Evolutionary conservation across 2,797 vertebrate species (phyloP), one percentile per base, ranked within the genome.

Genomic region (Helicolenus hilgendorfi): DNA sequence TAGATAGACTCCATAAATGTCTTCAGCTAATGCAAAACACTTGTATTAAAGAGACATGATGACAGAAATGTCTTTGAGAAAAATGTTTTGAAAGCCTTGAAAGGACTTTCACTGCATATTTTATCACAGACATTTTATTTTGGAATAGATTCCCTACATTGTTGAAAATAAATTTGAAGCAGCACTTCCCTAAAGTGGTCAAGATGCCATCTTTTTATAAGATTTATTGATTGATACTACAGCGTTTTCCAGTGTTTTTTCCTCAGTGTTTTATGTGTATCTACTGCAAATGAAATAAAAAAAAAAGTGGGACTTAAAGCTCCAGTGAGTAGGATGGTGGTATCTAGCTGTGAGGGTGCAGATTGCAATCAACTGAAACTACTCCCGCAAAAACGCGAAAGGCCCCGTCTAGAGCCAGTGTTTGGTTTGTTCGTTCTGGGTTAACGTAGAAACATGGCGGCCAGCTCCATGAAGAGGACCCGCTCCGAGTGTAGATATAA

Each of bases 21-120:
- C 31, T 45, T 38, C 10, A 35, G 45, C 33, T 78, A 71, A 86
- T 83, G 59, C 41, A 72, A 71, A 79, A 67, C 58, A 49, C 22
- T 77, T 72, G 35, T 60, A 60, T 80, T 20, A 58, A 82, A 81
- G 62, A 72, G 41, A 79, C 5, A 4, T 5, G 11, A 67, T 41
- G 11, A 70, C 27, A 73, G 22, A 49, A 18, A 38, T 35, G 7
- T 26, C 49, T 58, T 53, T 68, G 33, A 60, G 49, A 65, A 29
- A 38, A 70, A 63, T 22, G 9, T 49, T 49, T 18, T 72, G 11
- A 76, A 72, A 74, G 63, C 27, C 14, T 70, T 72, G n/a, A 64
- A n/a, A 67, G 22, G 64, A 84, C 22, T 11, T 67, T 71, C 18
- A 27, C 29, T 59, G 26, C 27, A 72, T 68, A 73, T 78, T 75